Percentiles rank a stretch among this genome's conserved stretches.
Evolutionary conservation across 2,797 vertebrate species (phyloP).

Genomic region (Brachyalestes nurse): DNA sequence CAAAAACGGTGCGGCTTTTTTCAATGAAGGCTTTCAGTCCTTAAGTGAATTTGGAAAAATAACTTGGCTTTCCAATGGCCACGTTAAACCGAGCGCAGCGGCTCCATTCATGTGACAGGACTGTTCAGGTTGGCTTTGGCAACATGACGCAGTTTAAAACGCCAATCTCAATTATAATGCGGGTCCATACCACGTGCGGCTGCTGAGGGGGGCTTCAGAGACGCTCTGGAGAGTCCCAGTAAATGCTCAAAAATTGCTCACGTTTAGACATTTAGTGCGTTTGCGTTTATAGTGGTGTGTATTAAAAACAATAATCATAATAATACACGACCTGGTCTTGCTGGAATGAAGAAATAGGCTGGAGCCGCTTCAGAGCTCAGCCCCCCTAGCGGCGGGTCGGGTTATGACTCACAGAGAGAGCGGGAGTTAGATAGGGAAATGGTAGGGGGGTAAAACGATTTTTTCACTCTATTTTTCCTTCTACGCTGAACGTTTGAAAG

Average conservation of each 20-base stretch:
- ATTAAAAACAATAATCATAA: conserved; percentile 19
- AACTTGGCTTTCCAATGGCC: neutral
- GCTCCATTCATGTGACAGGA: conserved; percentile 4
- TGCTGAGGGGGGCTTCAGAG: conserved; percentile 45
- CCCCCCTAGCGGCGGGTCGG: conserved; percentile 18
- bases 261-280: neutral
- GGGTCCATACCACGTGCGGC: conserved; percentile 57
- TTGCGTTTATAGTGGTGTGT: neutral
- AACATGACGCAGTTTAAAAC: conserved; percentile 67
- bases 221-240: conserved; percentile 21
- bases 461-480: no score
- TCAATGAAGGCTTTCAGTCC: conserved; percentile 1
- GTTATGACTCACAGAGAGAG: neutral
- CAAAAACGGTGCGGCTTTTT: neutral
- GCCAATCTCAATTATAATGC: conserved; percentile 61
- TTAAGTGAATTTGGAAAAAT: neutral
- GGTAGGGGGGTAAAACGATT: neutral
- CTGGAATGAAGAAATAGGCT: neutral
- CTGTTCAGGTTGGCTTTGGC: conserved; percentile 43
- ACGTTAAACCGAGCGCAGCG: neutral
- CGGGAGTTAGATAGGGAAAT: neutral
- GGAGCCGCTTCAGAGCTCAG: conserved; percentile 9
- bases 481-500: no score
- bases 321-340: conserved; percentile 17
- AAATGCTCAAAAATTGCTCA: neutral